phyloP scores from a whole-genome alignment of 2,113 vertebrate genomes.

The Phyllopteryx taeniolatus region DNA sequence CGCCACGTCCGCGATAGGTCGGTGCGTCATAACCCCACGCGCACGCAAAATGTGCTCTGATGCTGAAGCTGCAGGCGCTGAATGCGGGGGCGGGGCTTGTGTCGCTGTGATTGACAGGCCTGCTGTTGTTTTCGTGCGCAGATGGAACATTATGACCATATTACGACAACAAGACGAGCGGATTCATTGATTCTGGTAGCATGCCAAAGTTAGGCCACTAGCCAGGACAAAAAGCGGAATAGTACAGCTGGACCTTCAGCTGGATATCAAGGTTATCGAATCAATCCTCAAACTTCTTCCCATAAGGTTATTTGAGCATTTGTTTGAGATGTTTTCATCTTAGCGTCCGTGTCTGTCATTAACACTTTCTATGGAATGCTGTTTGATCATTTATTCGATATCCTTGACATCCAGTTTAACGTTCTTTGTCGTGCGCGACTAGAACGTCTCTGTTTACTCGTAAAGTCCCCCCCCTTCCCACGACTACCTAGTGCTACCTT shows the following conservation, averaged over 20 bases:
- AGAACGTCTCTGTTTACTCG: too few relatives aligned
- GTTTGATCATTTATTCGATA: too few relatives aligned
- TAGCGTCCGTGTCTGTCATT: too few relatives aligned
- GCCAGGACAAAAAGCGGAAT: background rate
- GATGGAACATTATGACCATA: conserved; percentile 15
- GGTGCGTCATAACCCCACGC: conserved; percentile 54
- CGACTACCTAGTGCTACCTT: too few relatives aligned
- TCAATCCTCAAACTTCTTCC: background rate
- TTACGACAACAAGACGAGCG: background rate
- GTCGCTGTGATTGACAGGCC: conserved; percentile 34
- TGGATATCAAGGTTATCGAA: background rate
- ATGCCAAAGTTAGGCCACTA: background rate
- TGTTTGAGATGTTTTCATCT: too few relatives aligned
- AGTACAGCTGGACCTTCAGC: too few relatives aligned
- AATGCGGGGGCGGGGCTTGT: conserved; percentile 41
- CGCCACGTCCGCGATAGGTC: conserved; percentile 40
- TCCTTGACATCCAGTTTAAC: too few relatives aligned
- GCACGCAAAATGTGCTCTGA: conserved; percentile 32
- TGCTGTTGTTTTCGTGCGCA: conserved; percentile 16
- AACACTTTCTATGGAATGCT: too few relatives aligned
- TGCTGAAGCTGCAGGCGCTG: conserved; percentile 38
- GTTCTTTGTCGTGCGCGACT: too few relatives aligned
- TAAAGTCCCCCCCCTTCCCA: too few relatives aligned
- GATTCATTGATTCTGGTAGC: background rate
- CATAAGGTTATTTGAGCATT: background rate